Base-by-base conservation (phyloP, 2,888 invertebrate species). In the Cepaea hortensis region DNA sequence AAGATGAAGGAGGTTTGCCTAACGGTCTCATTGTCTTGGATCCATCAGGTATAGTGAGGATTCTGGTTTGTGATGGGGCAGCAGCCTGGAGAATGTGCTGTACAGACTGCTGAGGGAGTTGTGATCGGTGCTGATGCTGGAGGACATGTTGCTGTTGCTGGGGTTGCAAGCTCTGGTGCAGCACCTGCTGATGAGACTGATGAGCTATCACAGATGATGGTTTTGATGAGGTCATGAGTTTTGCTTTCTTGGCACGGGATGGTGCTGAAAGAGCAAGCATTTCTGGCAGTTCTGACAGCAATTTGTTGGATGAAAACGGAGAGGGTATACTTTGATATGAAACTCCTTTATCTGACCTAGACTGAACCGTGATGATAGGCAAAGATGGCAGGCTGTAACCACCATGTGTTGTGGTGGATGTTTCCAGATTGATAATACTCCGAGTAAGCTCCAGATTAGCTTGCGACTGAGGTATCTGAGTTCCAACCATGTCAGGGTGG, bases 201-300 rank as follows among this genome's bases (percentile, higher is more conserved):
- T 20, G 70, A 50, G 80, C 13, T 72, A 80, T 84, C 76, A 81
- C 82, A 75, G 75, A 46, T 15, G 48, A 35, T 46, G 61, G 65
- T 81, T 81, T 81, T 75, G 85, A 81, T 65, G 83, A 72, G 68
- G 48, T 80, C 23, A 48, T 55, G 55, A 84, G 46, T 61, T 86
- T 86, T n/a, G 86, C 83, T 72, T 79, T 83, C 76, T 86, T 86
- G 65, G 86, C 83, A 50, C 9, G 81, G n/a, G 86, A 83, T 55
- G 86, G 86, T 20, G 79, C 72, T 77, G 79, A 83, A 46, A 86
- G 68, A 3, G 68, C 18, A 23, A 73, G 35, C 11, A 79, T 11
- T 55, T 79, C 48, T n/a, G 84, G 81, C 3, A 84, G 48, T 18
- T 76, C 68, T 81, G 86, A 81, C 55, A 55, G 11, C 1, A 55